Percentiles rank a stretch among this genome's conserved stretches.
phyloP scores from a whole-genome alignment of 2,888 invertebrate genomes.

The Tachina fera region DNA sequence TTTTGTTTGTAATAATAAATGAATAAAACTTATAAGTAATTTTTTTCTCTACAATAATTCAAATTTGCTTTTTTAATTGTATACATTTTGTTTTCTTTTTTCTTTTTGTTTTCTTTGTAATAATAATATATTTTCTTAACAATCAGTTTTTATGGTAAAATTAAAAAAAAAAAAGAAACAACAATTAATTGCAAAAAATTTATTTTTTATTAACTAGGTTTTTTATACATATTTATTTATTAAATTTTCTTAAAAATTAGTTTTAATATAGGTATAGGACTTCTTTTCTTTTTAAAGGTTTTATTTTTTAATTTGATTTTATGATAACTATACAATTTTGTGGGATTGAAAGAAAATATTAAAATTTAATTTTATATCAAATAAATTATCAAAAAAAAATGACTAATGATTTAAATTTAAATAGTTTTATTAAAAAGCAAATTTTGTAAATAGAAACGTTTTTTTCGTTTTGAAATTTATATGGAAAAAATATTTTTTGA shows the following conservation, averaged over 20 bases:
- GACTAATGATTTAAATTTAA: not conserved
- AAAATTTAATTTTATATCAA: not conserved
- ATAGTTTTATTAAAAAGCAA: too few relatives aligned
- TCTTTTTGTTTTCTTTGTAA: constrained; percentile 23
- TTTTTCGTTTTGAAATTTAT: too few relatives aligned
- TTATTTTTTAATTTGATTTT: constrained; percentile 13
- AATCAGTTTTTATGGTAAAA: constrained; percentile 52
- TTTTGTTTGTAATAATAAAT: constrained; percentile 54
- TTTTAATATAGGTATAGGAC: constrained; percentile 50
- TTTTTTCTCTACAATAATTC: constrained; percentile 46
- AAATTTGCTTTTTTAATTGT: constrained; percentile 44
- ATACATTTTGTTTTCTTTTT: constrained; percentile 38
- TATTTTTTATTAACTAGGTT: constrained; percentile 34
- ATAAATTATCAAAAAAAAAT: not conserved
- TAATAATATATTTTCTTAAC: constrained; percentile 55
- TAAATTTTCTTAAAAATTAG: constrained; percentile 56
- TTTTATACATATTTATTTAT: constrained; percentile 26
- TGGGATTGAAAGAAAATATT: not conserved
- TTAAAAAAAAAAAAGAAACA: constrained; percentile 59
- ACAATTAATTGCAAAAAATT: constrained; percentile 65
- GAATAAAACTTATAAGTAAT: constrained; percentile 65
- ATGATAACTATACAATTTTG: constrained; percentile 51
- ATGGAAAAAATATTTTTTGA: too few relatives aligned
- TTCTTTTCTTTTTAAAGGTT: constrained; percentile 53
- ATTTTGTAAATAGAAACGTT: too few relatives aligned